These are phyloP conservation scores for Buceros bicornis DNA, from an alignment of 2,797 vertebrate genomes.

Conservation along the genomic window DNA sequence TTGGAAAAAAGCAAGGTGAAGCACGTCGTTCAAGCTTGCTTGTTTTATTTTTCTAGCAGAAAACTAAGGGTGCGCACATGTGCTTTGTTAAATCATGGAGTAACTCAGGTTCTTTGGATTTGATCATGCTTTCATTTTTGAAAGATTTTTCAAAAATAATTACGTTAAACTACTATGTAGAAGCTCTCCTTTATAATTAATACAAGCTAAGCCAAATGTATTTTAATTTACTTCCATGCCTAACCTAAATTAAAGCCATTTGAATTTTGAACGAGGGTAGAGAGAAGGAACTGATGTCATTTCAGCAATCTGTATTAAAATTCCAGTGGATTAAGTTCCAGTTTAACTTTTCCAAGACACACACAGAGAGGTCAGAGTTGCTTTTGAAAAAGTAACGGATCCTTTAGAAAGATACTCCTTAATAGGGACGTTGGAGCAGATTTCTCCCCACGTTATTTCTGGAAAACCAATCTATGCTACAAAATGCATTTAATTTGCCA, in stretches of 20 bases:
- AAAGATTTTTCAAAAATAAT: background rate
- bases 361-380: background rate
- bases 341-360: background rate
- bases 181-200: background rate
- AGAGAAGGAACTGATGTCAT: background rate
- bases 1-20: background rate
- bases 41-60: background rate
- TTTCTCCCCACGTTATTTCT: background rate
- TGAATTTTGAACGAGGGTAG: background rate
- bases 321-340: background rate
- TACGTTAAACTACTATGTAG: background rate
- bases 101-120: background rate
- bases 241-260: background rate
- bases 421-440: background rate
- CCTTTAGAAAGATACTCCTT: background rate
- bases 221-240: background rate
- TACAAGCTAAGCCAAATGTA: background rate
- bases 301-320: background rate
- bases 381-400: background rate
- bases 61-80: fast-evolving
- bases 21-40: background rate
- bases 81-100: background rate
- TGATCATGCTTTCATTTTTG: background rate
- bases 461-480: background rate
- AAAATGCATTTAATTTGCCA: background rate